Percentiles rank a stretch among this genome's conserved stretches.
These are phyloP conservation scores for Melitaea athalia DNA, from an alignment of 2,888 invertebrate species.

Conservation along the genomic window DNA sequence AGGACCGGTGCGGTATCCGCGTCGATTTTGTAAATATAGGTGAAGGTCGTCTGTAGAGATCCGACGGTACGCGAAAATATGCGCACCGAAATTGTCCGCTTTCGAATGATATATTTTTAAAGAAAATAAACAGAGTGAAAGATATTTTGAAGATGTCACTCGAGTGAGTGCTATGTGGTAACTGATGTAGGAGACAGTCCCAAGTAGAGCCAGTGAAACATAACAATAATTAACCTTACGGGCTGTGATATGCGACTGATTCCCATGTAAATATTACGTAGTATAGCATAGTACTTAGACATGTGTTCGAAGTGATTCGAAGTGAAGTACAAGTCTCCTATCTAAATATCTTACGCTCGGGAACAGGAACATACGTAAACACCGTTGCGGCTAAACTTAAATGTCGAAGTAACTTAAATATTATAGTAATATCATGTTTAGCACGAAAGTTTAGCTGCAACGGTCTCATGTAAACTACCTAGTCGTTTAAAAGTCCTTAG, in stretches of 20 bases:
- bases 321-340: slow-evolving; percentile 20
- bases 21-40: slow-evolving; percentile 12
- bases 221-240: slow-evolving; percentile 44
- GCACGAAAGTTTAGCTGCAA: slow-evolving; percentile 14
- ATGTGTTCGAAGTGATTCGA: slow-evolving; percentile 30
- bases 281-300: slow-evolving; percentile 40
- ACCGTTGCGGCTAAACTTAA: slow-evolving; percentile 13
- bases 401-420: background rate
- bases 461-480: slow-evolving; percentile 14
- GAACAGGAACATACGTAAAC: slow-evolving; percentile 14
- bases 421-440: slow-evolving; percentile 14
- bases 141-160: slow-evolving; percentile 20
- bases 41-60: background rate
- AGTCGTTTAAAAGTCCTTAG: slow-evolving; percentile 26
- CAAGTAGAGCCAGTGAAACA: slow-evolving; percentile 43
- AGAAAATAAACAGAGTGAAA: slow-evolving; percentile 17
- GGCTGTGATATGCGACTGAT: slow-evolving; percentile 62
- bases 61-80: background rate
- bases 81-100: background rate
- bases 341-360: slow-evolving; percentile 7
- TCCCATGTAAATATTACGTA: slow-evolving; percentile 51
- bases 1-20: slow-evolving; percentile 15
- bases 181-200: slow-evolving; percentile 43
- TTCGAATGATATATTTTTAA: slow-evolving; percentile 16
- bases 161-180: slow-evolving; percentile 18